Conservation (phyloP, 2,888 invertebrate species). For the Oscheius sp. region DNA sequence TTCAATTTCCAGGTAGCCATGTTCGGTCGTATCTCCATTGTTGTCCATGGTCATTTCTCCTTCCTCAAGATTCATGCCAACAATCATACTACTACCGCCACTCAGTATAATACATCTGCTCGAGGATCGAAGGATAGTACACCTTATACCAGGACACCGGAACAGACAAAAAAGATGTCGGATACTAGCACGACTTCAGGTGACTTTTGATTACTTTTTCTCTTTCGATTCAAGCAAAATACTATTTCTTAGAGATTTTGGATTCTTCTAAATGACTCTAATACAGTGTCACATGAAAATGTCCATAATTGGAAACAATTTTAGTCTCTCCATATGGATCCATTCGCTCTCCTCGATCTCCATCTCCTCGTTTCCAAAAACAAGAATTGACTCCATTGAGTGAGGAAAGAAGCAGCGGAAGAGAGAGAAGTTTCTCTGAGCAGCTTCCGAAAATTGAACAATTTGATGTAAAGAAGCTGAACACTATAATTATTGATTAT, state of each 20-base stretch:
- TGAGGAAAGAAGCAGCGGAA: conserved; percentile 27
- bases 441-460: conserved; percentile 29
- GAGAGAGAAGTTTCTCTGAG: conserved; percentile 26
- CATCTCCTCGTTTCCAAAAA: conserved; percentile 21
- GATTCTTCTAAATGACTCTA: no score
- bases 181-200: conserved; percentile 28
- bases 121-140: conserved; percentile 22
- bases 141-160: conserved; percentile 31
- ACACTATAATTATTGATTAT: neutral
- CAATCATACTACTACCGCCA: conserved; percentile 3
- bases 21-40: conserved; percentile 58
- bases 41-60: conserved; percentile 54
- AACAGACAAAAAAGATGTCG: conserved; percentile 27
- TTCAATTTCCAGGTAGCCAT: conserved; percentile 42
- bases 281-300: no score
- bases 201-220: no score
- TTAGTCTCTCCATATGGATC: conserved; percentile 20
- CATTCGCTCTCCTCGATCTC: conserved; percentile 25
- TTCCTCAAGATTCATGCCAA: conserved; percentile 47
- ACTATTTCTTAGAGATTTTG: no score
- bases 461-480: conserved; percentile 10
- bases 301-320: no score
- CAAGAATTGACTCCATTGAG: conserved; percentile 25
- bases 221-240: no score
- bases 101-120: neutral